Percentiles rank a stretch among this genome's conserved stretches.
phyloP scores from a whole-genome alignment of 1,140 invertebrate species.

The Zaprionus camerounensis region DNA sequence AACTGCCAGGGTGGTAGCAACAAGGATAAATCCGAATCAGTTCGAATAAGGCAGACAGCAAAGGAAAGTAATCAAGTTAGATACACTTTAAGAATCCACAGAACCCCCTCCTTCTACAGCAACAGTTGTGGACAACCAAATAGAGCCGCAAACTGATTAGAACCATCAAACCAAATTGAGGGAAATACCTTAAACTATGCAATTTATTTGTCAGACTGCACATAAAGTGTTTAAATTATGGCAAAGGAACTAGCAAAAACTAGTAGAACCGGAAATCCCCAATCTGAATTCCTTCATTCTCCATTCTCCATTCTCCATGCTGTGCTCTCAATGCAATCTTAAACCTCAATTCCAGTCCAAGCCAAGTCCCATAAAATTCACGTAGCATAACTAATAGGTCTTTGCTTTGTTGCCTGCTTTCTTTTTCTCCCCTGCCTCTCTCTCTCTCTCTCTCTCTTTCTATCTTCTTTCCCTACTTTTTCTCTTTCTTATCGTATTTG shows the following conservation, averaged over 20 bases:
- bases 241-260: background rate
- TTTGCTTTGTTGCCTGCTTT: constrained; percentile 57
- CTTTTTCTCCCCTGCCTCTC: background rate
- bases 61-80: background rate
- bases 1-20: background rate
- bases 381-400: constrained; percentile 74
- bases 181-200: background rate
- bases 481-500: background rate
- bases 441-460: constrained; percentile 12
- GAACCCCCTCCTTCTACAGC: too few species aligned
- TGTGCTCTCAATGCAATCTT: background rate
- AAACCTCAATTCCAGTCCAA: constrained; percentile 19
- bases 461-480: background rate
- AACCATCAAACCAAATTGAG: background rate
- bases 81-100: background rate
- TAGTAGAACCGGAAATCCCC: background rate
- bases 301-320: background rate
- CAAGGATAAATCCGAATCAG: background rate
- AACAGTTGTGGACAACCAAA: background rate
- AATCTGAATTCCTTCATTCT: background rate
- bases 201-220: constrained; percentile 25
- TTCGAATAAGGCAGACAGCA: background rate
- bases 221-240: constrained; percentile 58
- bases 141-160: background rate
- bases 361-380: constrained; percentile 63